Evolutionary conservation across 2,113 vertebrate genomes (phyloP).

Genomic region (Sphaerodactylus townsendi): DNA sequence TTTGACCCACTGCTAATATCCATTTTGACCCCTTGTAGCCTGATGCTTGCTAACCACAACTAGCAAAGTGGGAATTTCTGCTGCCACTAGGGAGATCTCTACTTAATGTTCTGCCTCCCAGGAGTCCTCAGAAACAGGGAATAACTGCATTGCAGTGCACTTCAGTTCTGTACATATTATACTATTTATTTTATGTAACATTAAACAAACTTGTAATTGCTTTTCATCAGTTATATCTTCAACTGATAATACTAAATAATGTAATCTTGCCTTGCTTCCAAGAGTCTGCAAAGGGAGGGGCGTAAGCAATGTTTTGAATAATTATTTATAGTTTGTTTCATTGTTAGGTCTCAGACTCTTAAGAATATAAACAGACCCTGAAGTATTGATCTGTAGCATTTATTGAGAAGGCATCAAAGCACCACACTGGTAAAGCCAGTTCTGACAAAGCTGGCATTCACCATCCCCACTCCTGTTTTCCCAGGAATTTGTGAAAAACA

Average conservation of each 20-base stretch:
- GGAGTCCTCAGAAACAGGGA: not conserved
- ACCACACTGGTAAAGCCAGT: too few relatives aligned
- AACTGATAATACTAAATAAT: not conserved
- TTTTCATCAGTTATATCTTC: conserved; percentile 6
- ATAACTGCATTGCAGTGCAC: not conserved
- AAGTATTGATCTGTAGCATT: too few relatives aligned
- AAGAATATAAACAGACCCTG: too few relatives aligned
- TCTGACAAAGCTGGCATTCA: too few relatives aligned
- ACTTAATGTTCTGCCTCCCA: not conserved
- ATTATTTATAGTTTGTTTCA: not conserved
- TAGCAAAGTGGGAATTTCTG: not conserved
- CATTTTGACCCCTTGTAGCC: not conserved
- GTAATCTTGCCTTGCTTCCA: not conserved
- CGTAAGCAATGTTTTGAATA: not conserved
- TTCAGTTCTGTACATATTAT: not conserved
- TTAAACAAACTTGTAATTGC: conserved; percentile 23
- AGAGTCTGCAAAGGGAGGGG: not conserved
- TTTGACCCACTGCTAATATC: rapidly evolving
- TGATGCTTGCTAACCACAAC: rapidly evolving
- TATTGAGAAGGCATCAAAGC: too few relatives aligned
- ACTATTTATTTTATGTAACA: conserved; percentile 14
- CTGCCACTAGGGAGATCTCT: not conserved
- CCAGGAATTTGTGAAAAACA: too few relatives aligned
- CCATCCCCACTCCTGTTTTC: too few relatives aligned
- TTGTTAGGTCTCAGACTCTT: too few relatives aligned